These are phyloP conservation scores for Scyliorhinus canicula DNA, from an alignment of 2,797 vertebrate genomes.

Conservation along the genomic window DNA sequence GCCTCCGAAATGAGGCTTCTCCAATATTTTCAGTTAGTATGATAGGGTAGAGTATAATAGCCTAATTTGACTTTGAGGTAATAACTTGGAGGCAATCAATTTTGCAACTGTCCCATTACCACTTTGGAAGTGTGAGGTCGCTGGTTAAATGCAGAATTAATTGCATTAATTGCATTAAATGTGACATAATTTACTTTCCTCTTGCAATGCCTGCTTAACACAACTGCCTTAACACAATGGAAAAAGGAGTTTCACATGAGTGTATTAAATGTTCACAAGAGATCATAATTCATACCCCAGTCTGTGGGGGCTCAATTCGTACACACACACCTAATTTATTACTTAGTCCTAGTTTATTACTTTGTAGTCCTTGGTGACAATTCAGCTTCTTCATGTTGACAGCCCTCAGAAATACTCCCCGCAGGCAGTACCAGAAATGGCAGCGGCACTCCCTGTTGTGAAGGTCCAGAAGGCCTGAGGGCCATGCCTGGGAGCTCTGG, in stretches of 20 bases:
- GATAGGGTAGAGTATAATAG: not conserved
- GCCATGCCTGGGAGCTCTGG: not conserved
- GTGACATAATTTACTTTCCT: not conserved
- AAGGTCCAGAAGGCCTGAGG: not conserved
- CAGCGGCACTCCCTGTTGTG: not conserved
- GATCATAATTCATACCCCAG: not conserved
- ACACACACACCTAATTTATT: too few relatives aligned
- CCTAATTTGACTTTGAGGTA: not conserved
- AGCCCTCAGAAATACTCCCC: not conserved
- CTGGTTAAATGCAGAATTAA: not conserved
- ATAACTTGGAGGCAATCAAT: not conserved
- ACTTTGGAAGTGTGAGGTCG: not conserved
- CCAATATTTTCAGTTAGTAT: too few relatives aligned
- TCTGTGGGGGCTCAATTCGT: not conserved
- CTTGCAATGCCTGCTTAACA: not conserved
- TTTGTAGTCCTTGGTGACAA: not conserved
- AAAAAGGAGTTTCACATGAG: not conserved
- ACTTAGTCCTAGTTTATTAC: not conserved
- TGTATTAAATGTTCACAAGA: conserved; percentile 14
- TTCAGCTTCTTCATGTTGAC: not conserved
- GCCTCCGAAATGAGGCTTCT: not conserved
- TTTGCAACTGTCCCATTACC: not conserved
- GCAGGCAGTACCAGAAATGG: not conserved
- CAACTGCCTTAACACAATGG: not conserved
- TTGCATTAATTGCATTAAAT: not conserved